Evolutionary conservation across 2,797 vertebrate genomes (phyloP), one percentile per base, ranked within the genome.

Genomic region (Fundulus diaphanus): DNA sequence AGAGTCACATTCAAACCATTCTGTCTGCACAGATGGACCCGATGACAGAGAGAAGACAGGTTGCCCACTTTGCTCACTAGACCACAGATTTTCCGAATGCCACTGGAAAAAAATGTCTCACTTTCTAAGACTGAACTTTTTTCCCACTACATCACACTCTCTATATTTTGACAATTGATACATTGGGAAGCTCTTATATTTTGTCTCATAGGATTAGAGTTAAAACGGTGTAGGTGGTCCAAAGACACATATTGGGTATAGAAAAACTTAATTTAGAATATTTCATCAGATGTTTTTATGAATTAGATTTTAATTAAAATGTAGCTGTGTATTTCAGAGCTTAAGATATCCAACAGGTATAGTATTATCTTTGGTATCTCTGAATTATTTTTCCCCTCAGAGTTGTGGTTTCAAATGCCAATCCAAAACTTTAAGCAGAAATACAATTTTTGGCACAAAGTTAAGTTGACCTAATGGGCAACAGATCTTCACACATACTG

Each of bases 1-100:
- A 52, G 84, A 90, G 88, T 79, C 73, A 54, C 48, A 82, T 74
- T 83, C 61, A 75, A 71, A 73, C 57, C 5, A 24, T 81, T 77
- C 42, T 68, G 83, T 87, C 87, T 73, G 74, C 35, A 48, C 78
- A 76, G 82, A 85, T 29, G 74, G 86, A 82, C 73, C 78, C 82
- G 1, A 44, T 57, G 59, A 57, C 22, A 15, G 52, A 12, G 49
- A 63, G 16, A 29, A 57, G 72, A 75, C n/a, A 3, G 57, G 72
- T 48, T 18, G 44, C 42, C n/a, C 31, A 5, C 74, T 66, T 51
- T 61, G 63, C 77, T 75, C 54, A 51, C 59, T 20, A 3, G 18
- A 46, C n/a, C 37, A 37, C 51, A 68, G 40, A 11, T 1, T 69
- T 49, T 61, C 7, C 63, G 27, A 48, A 20, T 56, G 33, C 65